Percentiles rank a stretch among this genome's conserved stretches.
phyloP scores from a whole-genome alignment of 1,140 invertebrate species.

The Rhyzopertha dominica region DNA sequence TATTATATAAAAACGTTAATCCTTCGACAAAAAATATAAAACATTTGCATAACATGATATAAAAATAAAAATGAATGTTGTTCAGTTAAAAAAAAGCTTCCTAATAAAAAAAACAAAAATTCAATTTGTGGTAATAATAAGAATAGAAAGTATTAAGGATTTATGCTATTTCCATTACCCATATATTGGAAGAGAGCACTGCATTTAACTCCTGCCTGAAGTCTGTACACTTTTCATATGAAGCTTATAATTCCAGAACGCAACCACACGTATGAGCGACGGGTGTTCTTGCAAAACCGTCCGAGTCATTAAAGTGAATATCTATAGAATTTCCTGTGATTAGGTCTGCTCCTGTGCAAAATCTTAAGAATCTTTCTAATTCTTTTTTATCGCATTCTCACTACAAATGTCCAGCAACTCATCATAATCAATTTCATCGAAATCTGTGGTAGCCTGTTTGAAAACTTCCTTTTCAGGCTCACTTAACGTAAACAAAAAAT shows the following conservation, averaged over 20 bases:
- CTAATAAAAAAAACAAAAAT: no score
- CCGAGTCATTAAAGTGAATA: neutral
- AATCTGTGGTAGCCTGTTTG: slow-evolving; percentile 2
- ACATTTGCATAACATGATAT: no score
- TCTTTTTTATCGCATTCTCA: neutral
- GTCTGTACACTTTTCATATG: slow-evolving; percentile 3
- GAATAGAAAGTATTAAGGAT: no score
- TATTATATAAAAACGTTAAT: no score
- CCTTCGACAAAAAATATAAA: no score
- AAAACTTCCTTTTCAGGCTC: neutral
- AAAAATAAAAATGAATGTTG: no score
- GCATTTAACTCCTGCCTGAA: slow-evolving; percentile 4
- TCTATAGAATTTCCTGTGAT: neutral
- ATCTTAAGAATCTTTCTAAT: neutral
- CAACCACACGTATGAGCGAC: neutral
- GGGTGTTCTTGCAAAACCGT: neutral
- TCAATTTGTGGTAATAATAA: no score
- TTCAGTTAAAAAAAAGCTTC: no score
- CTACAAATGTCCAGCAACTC: neutral
- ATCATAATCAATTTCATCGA: neutral
- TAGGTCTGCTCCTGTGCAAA: neutral
- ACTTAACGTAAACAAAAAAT: neutral
- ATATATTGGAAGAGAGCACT: neutral
- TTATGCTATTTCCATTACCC: slow-evolving; percentile 4
- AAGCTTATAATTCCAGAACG: neutral